Percentiles rank a stretch among this genome's conserved stretches.
These are phyloP conservation scores for Opisthograptis luteolata DNA, from an alignment of 2,888 invertebrate genomes.

Conservation along the genomic window DNA sequence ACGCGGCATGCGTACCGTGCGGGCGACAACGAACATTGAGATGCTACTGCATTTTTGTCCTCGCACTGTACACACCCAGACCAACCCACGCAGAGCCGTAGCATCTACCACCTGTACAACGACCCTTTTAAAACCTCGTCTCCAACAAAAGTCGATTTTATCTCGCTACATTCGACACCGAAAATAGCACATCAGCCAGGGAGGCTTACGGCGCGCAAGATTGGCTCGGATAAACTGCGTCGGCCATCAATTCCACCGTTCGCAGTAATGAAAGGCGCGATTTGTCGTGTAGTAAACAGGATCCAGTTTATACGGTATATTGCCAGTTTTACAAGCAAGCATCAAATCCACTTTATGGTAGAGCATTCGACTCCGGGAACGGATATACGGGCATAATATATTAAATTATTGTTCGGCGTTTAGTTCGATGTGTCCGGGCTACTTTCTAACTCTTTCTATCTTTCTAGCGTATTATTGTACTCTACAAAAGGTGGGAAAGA, in stretches of 20 bases:
- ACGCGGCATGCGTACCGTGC: too few species aligned
- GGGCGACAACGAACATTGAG: too few species aligned
- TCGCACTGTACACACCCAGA: too few species aligned
- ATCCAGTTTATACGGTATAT: conserved; percentile 77
- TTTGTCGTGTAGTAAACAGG: conserved; percentile 80
- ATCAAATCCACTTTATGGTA: conserved; percentile 62
- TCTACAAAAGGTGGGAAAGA: too few species aligned
- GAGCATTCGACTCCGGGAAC: conserved; percentile 14
- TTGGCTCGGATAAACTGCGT: conserved; percentile 73
- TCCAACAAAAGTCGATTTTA: conserved; percentile 3
- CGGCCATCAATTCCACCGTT: conserved; percentile 69
- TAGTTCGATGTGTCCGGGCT: background rate
- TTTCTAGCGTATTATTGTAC: too few species aligned
- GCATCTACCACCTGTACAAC: too few species aligned
- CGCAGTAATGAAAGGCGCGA: conserved; percentile 69
- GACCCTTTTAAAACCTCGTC: background rate
- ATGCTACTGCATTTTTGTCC: too few species aligned
- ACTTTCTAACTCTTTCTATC: too few species aligned
- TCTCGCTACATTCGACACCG: conserved; percentile 10
- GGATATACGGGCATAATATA: conserved; percentile 17
- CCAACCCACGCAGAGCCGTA: too few species aligned
- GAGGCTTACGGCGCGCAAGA: conserved; percentile 53
- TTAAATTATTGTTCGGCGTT: conserved; percentile 10
- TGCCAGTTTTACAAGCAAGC: conserved; percentile 68
- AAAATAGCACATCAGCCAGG: conserved; percentile 25